Evolutionary conservation across 2,797 vertebrate species (phyloP).

Genomic region (Fistularia commersonii): DNA sequence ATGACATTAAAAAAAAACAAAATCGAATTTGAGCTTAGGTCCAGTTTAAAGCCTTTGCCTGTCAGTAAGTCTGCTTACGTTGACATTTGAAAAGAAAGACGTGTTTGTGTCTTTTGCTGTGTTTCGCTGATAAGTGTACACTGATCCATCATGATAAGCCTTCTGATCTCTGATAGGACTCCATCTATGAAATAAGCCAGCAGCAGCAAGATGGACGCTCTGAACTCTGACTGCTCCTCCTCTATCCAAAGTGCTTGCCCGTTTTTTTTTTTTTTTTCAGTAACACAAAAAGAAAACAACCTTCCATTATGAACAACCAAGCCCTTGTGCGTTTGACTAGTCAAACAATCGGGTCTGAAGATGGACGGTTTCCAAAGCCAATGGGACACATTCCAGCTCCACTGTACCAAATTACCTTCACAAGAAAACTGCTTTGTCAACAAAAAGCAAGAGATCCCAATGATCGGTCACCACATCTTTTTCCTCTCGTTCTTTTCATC

Average conservation of each 20-base stretch:
- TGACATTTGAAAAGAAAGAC: not conserved
- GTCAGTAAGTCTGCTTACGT: too few species aligned
- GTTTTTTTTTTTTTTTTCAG: constrained; percentile 11
- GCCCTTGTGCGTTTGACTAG: constrained; percentile 50
- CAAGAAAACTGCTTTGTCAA: constrained; percentile 77
- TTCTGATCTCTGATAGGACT: constrained; percentile 5
- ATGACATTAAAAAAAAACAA: too few species aligned
- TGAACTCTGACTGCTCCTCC: constrained; percentile 3
- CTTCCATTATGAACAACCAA: constrained; percentile 31
- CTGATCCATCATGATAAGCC: constrained; percentile 13
- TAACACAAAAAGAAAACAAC: constrained; percentile 7
- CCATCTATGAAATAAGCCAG: constrained; percentile 4
- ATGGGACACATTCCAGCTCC: constrained; percentile 85
- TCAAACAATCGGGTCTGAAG: constrained; percentile 65
- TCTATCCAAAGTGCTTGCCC: not conserved
- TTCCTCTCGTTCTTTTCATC: too few species aligned
- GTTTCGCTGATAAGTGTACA: constrained; percentile 8
- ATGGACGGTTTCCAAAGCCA: constrained; percentile 82
- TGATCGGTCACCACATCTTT: too few species aligned
- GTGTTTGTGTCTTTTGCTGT: constrained; percentile 5
- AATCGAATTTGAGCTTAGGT: too few species aligned
- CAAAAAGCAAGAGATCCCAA: constrained; percentile 72
- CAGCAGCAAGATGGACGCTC: not conserved
- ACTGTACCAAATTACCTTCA: constrained; percentile 84
- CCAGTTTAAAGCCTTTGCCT: too few species aligned